These are phyloP conservation scores for Fukomys damarensis DNA, from an alignment of 2,113 vertebrate species.

Conservation along the genomic window DNA sequence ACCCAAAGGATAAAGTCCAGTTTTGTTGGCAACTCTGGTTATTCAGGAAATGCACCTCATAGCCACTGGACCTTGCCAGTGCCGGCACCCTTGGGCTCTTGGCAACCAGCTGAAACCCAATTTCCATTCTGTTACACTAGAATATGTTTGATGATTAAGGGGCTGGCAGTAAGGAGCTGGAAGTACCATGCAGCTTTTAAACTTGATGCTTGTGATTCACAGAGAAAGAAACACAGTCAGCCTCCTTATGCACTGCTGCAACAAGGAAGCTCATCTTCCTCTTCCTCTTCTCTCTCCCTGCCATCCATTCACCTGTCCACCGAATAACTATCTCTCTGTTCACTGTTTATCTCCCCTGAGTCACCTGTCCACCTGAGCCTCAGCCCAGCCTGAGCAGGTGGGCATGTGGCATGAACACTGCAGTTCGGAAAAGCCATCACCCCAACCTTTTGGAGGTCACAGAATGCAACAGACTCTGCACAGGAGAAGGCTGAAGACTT, in stretches of 20 bases:
- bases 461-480: neutral
- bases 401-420: neutral
- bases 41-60: neutral
- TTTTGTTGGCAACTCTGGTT: neutral
- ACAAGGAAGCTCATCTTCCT: neutral
- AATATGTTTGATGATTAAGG: neutral
- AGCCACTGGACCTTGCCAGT: neutral
- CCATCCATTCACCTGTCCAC: neutral
- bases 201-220: neutral
- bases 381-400: neutral
- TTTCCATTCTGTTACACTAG: constrained; percentile 4
- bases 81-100: neutral
- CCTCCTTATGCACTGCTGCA: neutral
- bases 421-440: neutral
- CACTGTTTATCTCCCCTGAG: neutral
- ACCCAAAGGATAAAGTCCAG: constrained; percentile 12
- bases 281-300: neutral
- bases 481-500: neutral
- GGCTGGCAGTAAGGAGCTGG: neutral
- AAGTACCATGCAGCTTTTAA: neutral
- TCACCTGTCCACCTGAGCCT: neutral
- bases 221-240: constrained; percentile 1
- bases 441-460: neutral
- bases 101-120: neutral
- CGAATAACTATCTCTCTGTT: neutral